Conservation (phyloP, 1,140 invertebrate genomes). For the Holcopasites calliopsidis region DNA sequence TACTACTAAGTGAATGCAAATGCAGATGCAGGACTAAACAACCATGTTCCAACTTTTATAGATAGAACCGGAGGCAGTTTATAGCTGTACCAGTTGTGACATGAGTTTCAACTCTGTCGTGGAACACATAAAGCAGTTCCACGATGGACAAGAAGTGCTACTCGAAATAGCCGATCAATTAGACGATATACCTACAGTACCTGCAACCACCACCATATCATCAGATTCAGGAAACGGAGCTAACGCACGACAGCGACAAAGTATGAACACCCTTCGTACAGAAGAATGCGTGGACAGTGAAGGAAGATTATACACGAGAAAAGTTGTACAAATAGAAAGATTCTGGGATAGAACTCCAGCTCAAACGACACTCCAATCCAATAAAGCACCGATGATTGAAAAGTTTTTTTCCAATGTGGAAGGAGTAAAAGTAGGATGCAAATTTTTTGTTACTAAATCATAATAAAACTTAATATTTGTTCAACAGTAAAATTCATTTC, state of each 20-base stretch:
- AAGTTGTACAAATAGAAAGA: conserved; percentile 81
- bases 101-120: conserved; percentile 83
- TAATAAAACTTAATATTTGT: neutral
- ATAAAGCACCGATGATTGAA: conserved; percentile 76
- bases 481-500: neutral
- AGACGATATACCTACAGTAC: conserved; percentile 55
- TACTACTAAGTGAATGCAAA: neutral
- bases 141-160: conserved; percentile 84
- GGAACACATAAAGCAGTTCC: conserved; percentile 84
- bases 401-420: conserved; percentile 78
- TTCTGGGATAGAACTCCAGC: conserved; percentile 76
- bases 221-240: conserved; percentile 44
- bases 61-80: conserved; percentile 77
- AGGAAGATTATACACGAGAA: conserved; percentile 79
- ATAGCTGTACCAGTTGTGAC: conserved; percentile 83
- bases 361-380: conserved; percentile 51
- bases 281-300: conserved; percentile 79
- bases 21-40: neutral
- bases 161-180: conserved; percentile 79
- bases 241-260: conserved; percentile 62
- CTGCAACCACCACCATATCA: conserved; percentile 30
- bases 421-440: conserved; percentile 70
- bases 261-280: conserved; percentile 77
- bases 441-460: neutral
- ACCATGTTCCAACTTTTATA: conserved; percentile 11